Evolutionary conservation across 1,140 invertebrate genomes (phyloP).

Genomic region (Sarcophaga bullata): DNA sequence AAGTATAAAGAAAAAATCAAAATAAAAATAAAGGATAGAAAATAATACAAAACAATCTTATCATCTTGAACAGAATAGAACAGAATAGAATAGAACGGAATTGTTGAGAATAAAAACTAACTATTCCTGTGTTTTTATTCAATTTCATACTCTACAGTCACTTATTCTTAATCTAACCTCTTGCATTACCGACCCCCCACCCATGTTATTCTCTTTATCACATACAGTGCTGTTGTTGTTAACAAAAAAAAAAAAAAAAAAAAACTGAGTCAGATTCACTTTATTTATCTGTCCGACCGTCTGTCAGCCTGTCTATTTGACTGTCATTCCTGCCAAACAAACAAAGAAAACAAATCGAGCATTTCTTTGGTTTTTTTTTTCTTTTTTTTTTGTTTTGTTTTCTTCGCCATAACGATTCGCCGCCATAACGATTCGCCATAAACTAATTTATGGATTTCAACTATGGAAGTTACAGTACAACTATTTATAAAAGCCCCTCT

Average conservation of each 20-base stretch:
- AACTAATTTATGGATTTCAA: conserved; percentile 36
- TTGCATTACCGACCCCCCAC: background rate
- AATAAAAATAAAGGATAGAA: too few relatives aligned
- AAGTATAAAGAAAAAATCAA: background rate
- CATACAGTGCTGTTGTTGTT: too few relatives aligned
- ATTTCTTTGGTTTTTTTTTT: background rate
- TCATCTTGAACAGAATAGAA: too few relatives aligned
- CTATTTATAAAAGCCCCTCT: background rate
- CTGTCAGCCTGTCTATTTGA: too few relatives aligned
- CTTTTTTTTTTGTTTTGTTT: background rate
- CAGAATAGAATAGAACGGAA: background rate
- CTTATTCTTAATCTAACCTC: conserved; percentile 25
- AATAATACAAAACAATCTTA: too few relatives aligned
- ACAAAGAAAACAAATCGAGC: conserved; percentile 34
- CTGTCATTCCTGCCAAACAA: background rate
- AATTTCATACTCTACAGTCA: background rate
- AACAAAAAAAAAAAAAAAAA: too few relatives aligned
- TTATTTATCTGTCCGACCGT: background rate
- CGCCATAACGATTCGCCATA: background rate
- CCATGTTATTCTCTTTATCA: background rate
- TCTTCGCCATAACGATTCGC: background rate
- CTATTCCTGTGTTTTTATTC: conserved; percentile 7
- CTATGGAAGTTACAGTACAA: background rate
- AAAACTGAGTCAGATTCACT: background rate
- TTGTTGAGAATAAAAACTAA: background rate